Base-by-base conservation (phyloP, 2,113 vertebrate species). In the Romanogobio albipinnatus region DNA sequence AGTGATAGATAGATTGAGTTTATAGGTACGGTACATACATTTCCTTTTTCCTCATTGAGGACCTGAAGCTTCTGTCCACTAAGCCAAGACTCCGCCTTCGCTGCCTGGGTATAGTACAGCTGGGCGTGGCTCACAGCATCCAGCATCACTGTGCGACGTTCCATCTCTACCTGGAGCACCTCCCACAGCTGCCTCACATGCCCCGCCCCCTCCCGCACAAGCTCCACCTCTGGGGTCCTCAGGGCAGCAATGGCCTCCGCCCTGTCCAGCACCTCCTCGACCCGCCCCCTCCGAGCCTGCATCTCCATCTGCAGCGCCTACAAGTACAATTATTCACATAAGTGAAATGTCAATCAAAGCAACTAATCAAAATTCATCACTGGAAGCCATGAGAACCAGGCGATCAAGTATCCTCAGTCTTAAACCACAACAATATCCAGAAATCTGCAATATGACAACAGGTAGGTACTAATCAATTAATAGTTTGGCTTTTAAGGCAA, bases 301-400 rank as follows among this genome's bases (percentile, higher is more conserved):
- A 97, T 94, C 90, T 98, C 97, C 90, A 97, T 96, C 90, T 97
- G 96, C 77, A 98, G 93, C 0, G 96, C 96, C 97, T 98, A 88
- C 1, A 15, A 14, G 5, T 66, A 9, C 86, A 68, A 83, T 70
- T 82, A 56, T 24, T 92, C 19, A 86, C 26, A 73, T 9, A 45
- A 43, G 47, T 45, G 13, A 74, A 39, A 17, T 15, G 3, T 70
- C 59, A 26, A 14, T 36, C 15, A 56, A 49, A 19, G 49, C 45
- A 13, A 39, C 26, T 6, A 84, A 36, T 51, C 43, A 84, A 62
- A 43, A 62, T 19, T 5, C 7, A 47, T 79, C 39, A 26, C 22
- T 14, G 33, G 11, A 59, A 15, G 19, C 76, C 5, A 73, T 47
- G 64, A 29, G 8, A 51, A 24, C 36, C 2, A 19, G 43, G 14